Conservation (phyloP, 2,113 vertebrate genomes). For the Suncus etruscus region DNA sequence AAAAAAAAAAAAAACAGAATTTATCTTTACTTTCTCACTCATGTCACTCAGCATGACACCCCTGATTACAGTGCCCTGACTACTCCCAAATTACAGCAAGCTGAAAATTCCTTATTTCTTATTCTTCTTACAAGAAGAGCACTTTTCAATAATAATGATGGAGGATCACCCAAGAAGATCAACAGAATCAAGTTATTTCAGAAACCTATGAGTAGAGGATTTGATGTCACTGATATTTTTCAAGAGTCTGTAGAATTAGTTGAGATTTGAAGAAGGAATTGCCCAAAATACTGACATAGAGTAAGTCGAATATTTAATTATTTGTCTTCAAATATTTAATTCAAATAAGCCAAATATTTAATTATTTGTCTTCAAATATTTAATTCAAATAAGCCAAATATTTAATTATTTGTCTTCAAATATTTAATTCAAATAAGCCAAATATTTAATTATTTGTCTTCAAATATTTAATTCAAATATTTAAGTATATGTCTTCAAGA, state of each 20-base stretch:
- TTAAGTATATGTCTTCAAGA: neutral
- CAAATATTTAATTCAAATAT: too few species aligned
- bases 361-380: neutral
- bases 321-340: too few species aligned
- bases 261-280: neutral
- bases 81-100: too few species aligned
- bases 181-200: neutral
- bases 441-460: neutral
- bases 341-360: neutral
- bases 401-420: neutral
- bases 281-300: conserved; percentile 53
- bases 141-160: neutral
- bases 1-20: too few species aligned
- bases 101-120: too few species aligned
- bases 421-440: too few species aligned
- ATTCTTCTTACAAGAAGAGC: too few species aligned
- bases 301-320: neutral
- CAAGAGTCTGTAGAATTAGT: neutral
- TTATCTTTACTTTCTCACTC: too few species aligned
- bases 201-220: neutral
- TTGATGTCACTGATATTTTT: neutral
- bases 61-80: too few species aligned
- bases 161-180: neutral
- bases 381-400: neutral
- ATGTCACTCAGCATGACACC: too few species aligned